Evolutionary conservation across 2,113 vertebrate genomes (phyloP).

Genomic region (Neolamprologus ventralis): DNA sequence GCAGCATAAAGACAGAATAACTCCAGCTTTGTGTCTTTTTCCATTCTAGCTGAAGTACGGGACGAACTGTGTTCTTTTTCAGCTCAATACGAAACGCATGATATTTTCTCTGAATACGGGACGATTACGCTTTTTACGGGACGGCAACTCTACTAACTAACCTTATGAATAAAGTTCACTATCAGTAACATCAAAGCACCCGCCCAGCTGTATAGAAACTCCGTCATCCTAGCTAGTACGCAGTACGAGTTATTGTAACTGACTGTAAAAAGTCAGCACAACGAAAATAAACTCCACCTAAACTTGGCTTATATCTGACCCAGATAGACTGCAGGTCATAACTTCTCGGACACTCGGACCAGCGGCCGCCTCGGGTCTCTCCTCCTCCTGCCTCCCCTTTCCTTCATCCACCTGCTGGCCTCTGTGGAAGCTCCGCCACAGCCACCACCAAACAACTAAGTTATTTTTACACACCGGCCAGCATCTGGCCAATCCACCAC

Average conservation of each 20-base stretch:
- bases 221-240: fast-evolving
- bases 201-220: fast-evolving
- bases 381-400: background rate
- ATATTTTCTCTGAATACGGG: background rate
- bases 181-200: fast-evolving
- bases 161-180: background rate
- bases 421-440: background rate
- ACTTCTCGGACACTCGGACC: background rate
- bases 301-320: background rate
- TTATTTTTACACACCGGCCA: background rate
- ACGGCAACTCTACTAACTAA: background rate
- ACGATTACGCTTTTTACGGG: fast-evolving
- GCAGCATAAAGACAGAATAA: background rate
- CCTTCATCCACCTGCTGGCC: fast-evolving
- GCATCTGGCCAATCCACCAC: background rate
- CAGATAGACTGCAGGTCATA: background rate
- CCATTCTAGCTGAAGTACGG: fast-evolving
- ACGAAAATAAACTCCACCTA: background rate
- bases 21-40: background rate
- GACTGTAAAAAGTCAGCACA: background rate
- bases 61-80: fast-evolving
- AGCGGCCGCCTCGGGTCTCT: fast-evolving
- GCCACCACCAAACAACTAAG: background rate
- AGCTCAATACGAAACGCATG: fast-evolving
- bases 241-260: background rate